These are phyloP conservation scores for Enoplosus armatus DNA, from an alignment of 2,797 vertebrate species.

Conservation along the genomic window DNA sequence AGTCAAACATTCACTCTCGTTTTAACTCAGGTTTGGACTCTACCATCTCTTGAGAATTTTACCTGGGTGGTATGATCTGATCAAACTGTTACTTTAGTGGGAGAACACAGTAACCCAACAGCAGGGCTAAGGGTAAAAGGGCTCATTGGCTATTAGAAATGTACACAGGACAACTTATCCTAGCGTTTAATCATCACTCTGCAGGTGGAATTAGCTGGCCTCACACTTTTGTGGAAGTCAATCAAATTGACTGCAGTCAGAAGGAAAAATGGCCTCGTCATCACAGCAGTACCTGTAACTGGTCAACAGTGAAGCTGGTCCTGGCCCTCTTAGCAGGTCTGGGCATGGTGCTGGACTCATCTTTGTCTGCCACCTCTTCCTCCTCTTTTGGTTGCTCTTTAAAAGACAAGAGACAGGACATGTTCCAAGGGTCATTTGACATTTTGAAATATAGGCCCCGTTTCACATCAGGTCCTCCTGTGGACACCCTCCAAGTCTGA, in stretches of 20 bases:
- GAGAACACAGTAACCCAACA: neutral
- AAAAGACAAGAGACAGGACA: neutral
- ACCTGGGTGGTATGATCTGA: neutral
- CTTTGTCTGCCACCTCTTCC: conserved; percentile 90
- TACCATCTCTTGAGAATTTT: neutral
- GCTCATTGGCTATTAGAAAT: neutral
- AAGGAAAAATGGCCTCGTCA: neutral
- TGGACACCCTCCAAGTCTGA: neutral
- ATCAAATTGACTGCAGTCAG: neutral
- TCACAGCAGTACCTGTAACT: conserved; percentile 89
- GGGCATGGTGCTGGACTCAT: conserved; percentile 83
- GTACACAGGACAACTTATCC: neutral
- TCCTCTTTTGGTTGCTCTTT: conserved; percentile 90
- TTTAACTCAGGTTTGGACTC: neutral
- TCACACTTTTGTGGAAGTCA: neutral
- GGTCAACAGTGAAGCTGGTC: conserved; percentile 97
- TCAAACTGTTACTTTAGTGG: neutral
- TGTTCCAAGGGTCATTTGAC: neutral
- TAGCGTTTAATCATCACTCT: neutral
- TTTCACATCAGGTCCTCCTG: neutral
- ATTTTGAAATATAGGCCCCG: neutral
- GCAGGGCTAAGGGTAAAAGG: too few species aligned
- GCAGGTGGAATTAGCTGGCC: neutral
- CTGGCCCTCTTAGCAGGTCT: conserved; percentile 97
- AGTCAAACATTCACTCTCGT: conserved; percentile 5